Evolutionary conservation across 2,113 vertebrate genomes (phyloP).

Genomic region (Leptobrachium ailaonicum): DNA sequence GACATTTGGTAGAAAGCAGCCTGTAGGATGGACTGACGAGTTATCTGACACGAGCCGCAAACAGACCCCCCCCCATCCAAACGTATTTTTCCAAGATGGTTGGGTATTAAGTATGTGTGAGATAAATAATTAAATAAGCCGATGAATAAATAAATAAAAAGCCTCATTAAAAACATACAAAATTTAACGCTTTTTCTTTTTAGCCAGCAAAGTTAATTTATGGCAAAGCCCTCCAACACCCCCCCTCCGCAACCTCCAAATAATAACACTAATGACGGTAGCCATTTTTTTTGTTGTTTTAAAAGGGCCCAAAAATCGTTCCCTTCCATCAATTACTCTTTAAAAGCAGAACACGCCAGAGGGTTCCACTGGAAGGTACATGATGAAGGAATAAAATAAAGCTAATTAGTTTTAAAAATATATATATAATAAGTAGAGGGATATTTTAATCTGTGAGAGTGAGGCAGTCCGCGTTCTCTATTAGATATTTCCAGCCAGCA

Average conservation of each 20-base stretch:
- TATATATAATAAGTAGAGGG: slow-evolving; percentile 19
- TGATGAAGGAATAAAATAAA: slow-evolving; percentile 38
- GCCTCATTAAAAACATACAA: not conserved
- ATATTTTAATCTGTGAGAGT: slow-evolving; percentile 38
- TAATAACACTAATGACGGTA: slow-evolving; percentile 16
- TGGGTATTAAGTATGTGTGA: no score
- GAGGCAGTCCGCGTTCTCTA: slow-evolving; percentile 18
- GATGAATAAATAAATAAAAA: no score
- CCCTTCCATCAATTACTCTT: slow-evolving; percentile 42
- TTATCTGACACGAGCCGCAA: no score
- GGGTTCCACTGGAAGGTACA: slow-evolving; percentile 38
- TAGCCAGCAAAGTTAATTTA: slow-evolving; percentile 7
- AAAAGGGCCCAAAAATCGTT: slow-evolving; percentile 15
- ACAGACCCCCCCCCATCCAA: no score
- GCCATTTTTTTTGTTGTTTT: slow-evolving; percentile 33
- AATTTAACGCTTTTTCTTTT: not conserved
- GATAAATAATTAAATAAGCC: no score
- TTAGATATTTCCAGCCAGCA: slow-evolving; percentile 48
- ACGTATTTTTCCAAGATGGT: no score
- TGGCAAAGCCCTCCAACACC: not conserved
- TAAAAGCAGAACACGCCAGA: slow-evolving; percentile 41
- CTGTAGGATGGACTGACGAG: no score
- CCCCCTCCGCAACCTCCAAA: not conserved
- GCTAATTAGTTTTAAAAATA: slow-evolving; percentile 37
- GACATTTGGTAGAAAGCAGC: no score